A percentile compares a stretch with the other conserved stretches of the same genome.
phyloP scores from a whole-genome alignment of 2,888 invertebrate species.

The Drosophila neotestacea region DNA sequence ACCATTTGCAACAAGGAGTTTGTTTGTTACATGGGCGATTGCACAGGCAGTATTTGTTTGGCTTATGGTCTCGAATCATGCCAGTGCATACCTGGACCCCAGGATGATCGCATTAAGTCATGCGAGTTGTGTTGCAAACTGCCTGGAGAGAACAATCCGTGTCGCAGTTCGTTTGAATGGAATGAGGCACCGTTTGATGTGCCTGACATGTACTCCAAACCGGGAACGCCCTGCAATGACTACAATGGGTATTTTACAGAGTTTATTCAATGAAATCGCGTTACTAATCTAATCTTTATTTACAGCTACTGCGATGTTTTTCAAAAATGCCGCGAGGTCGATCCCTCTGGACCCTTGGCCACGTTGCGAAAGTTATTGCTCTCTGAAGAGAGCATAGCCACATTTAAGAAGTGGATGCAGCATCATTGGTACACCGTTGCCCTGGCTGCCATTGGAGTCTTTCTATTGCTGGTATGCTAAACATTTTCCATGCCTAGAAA shows the following conservation, averaged over 20 bases:
- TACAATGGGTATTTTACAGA: slow-evolving; percentile 90
- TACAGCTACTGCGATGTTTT: slow-evolving; percentile 89
- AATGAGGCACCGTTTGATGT: slow-evolving; percentile 95
- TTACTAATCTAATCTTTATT: background rate
- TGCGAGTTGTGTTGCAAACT: slow-evolving; percentile 97
- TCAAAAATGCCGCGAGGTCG: slow-evolving; percentile 94
- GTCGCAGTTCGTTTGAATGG: slow-evolving; percentile 96
- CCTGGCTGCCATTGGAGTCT: slow-evolving; percentile 90
- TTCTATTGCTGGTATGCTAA: slow-evolving; percentile 91
- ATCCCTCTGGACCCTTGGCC: slow-evolving; percentile 96
- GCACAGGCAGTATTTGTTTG: slow-evolving; percentile 98
- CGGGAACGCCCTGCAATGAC: slow-evolving; percentile 97
- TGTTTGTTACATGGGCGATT: slow-evolving; percentile 98
- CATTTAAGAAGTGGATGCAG: slow-evolving; percentile 94
- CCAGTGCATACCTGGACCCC: slow-evolving; percentile 93
- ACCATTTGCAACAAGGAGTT: slow-evolving; percentile 98
- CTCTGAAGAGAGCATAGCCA: slow-evolving; percentile 95
- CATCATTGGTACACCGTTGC: slow-evolving; percentile 96
- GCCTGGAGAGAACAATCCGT: slow-evolving; percentile 92
- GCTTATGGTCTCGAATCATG: slow-evolving; percentile 98
- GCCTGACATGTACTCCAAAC: slow-evolving; percentile 96
- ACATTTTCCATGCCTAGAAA: no score
- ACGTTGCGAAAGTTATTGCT: slow-evolving; percentile 94
- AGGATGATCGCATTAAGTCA: slow-evolving; percentile 93
- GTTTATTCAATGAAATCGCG: background rate